Base-by-base conservation (phyloP, 2,113 vertebrate species). In the Lanius collurio region DNA sequence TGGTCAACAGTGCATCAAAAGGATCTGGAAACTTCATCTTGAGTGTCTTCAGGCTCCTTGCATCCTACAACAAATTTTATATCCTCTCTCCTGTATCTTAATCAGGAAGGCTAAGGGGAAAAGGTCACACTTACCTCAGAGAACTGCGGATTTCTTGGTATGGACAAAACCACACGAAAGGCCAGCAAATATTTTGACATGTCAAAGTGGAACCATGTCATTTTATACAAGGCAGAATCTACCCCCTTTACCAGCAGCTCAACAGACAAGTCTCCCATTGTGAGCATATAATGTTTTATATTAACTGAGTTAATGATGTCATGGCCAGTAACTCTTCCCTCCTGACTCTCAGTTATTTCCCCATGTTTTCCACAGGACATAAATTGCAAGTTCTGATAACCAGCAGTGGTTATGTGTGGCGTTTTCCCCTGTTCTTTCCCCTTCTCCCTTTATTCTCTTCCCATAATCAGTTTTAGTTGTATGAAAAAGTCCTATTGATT, bases 301-400 rank as follows among this genome's bases (percentile, higher is more conserved):
- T 89, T 83, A 93, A 67, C 71, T 44, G 68, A 73, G 14, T 59
- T 94, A 78, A 75, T 81, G 73, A 81, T 49, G 60, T 60, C 83
- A 86, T 68, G 80, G 86, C 91, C 89, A 88, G 86, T 89, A 95
- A 87, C 79, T 93, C 90, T 89, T 90, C 83, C 63, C 59, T 76
- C 83, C 75, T 67, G 59, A 86, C 50, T 90, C 60, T 42, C 83
- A 74, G 44, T 81, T 78, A 90, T 63, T 97, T 89, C 56, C 47
- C 46, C 2, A 0, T 23, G 46, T 83, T 94, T 93, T 81, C 79
- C 91, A 91, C 60, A 89, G 56, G 41, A 67, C 73, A 69, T 82
- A 94, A 92, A 94, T n/a, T 46, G 27, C 53, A 71, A 59, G 35
- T 74, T 86, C 68, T 83, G 78, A 56, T 89, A 67, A 83, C 55